Evolutionary conservation across 2,797 vertebrate genomes (phyloP).

Genomic region (Alauda arvensis): DNA sequence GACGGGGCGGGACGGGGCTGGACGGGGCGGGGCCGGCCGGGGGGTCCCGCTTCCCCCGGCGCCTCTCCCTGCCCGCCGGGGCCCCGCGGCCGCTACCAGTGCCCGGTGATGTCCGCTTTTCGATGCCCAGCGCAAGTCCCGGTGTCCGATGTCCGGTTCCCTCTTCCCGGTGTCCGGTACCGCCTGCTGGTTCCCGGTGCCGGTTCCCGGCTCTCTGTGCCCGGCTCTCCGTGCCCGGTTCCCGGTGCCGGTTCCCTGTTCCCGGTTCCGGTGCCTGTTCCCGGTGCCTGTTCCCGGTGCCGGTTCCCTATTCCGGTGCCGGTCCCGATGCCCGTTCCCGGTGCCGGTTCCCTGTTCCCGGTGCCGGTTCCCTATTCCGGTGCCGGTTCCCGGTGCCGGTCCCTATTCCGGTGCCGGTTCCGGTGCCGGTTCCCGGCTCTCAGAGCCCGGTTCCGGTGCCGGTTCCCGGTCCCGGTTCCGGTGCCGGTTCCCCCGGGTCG

Average conservation of each 20-base stretch:
- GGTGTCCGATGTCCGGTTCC: too few relatives aligned
- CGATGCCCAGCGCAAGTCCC: too few relatives aligned
- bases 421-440: not conserved
- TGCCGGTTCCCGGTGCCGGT: not conserved
- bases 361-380: not conserved
- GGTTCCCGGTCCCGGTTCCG: not conserved
- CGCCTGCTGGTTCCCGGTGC: too few relatives aligned
- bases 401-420: not conserved
- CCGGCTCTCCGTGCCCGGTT: not conserved
- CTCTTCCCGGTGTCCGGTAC: not conserved
- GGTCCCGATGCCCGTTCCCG: not conserved
- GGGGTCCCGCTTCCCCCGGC: not conserved
- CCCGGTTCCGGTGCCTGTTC: too few relatives aligned
- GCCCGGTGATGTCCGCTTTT: not conserved
- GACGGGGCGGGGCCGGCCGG: not conserved
- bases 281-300: not conserved
- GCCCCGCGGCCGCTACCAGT: not conserved
- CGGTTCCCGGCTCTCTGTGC: not conserved
- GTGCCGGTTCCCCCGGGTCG: not conserved
- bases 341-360: too few relatives aligned
- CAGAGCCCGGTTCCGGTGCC: not conserved
- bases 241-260: too few relatives aligned
- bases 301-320: too few relatives aligned
- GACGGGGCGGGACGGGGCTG: not conserved
- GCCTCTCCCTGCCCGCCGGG: not conserved